Evolutionary conservation across 2,113 vertebrate genomes (phyloP).

Genomic region (Nannobrachium achirus): DNA sequence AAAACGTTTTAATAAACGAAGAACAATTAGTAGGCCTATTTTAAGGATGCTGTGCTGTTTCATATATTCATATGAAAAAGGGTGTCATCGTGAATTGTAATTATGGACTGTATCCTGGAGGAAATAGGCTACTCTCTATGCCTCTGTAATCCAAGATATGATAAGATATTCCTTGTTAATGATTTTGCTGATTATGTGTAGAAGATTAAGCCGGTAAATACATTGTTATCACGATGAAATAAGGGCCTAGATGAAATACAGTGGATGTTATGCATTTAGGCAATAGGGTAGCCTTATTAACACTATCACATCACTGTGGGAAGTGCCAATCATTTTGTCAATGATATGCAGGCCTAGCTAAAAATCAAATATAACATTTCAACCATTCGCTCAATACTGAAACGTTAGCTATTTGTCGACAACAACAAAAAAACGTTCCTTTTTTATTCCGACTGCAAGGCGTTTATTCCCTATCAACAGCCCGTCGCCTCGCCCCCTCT

Average conservation of each 20-base stretch:
- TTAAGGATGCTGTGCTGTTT: constrained; percentile 43
- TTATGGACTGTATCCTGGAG: constrained; percentile 44
- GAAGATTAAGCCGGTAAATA: not conserved
- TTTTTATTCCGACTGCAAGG: constrained; percentile 42
- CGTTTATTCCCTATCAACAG: constrained; percentile 61
- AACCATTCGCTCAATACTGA: not conserved
- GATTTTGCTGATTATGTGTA: constrained; percentile 7
- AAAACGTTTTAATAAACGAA: constrained; percentile 5
- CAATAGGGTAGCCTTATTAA: constrained; percentile 39
- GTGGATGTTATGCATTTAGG: constrained; percentile 5
- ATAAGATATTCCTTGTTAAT: not conserved
- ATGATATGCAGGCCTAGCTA: constrained; percentile 62
- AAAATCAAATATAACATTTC: not conserved
- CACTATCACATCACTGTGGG: constrained; percentile 62
- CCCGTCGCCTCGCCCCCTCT: constrained; percentile 34
- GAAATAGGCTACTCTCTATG: constrained; percentile 26
- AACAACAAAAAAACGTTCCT: constrained; percentile 15
- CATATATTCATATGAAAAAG: constrained; percentile 32
- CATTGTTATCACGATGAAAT: constrained; percentile 12
- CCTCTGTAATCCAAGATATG: constrained; percentile 13
- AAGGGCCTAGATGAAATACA: constrained; percentile 15
- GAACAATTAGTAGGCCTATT: constrained; percentile 18
- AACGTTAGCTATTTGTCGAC: constrained; percentile 1
- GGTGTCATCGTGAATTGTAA: constrained; percentile 68
- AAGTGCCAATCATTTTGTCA: constrained; percentile 67